These are phyloP conservation scores for Mormoops blainvillei DNA, from an alignment of 2,113 vertebrate species.

Conservation along the genomic window DNA sequence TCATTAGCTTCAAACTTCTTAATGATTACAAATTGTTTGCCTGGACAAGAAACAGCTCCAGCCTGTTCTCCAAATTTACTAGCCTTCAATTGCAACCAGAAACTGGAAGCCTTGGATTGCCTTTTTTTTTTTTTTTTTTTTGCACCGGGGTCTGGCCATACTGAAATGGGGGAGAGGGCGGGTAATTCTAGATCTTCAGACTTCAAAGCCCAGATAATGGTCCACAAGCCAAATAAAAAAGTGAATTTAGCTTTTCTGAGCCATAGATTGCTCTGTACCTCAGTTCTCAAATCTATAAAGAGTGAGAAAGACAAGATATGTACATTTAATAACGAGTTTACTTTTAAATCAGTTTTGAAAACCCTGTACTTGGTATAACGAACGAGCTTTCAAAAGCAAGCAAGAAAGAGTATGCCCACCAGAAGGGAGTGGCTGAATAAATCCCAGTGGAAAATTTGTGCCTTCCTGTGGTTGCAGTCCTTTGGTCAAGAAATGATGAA, in stretches of 20 bases:
- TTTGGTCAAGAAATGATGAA: slow-evolving; percentile 69
- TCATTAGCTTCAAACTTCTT: slow-evolving; percentile 18
- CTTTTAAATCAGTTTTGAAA: slow-evolving; percentile 48
- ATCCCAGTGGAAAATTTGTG: slow-evolving; percentile 65
- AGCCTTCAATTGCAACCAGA: slow-evolving; percentile 25
- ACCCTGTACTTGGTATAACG: slow-evolving; percentile 65
- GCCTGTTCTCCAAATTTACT: background rate
- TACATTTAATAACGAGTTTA: slow-evolving; percentile 46
- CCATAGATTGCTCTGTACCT: background rate
- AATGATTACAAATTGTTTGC: slow-evolving; percentile 49
- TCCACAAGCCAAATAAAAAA: slow-evolving; percentile 18
- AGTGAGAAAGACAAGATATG: background rate
- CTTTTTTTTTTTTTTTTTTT: background rate
- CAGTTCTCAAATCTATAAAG: slow-evolving; percentile 8
- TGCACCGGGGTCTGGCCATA: background rate
- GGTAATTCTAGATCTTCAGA: slow-evolving; percentile 28
- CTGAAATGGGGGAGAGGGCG: background rate
- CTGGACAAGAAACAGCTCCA: slow-evolving; percentile 1
- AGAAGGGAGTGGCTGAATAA: background rate
- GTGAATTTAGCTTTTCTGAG: slow-evolving; percentile 29
- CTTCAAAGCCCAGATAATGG: slow-evolving; percentile 28
- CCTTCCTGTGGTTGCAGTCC: slow-evolving; percentile 48
- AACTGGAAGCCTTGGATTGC: background rate
- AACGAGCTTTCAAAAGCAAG: slow-evolving; percentile 38
- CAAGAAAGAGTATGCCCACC: slow-evolving; percentile 11